Conservation (phyloP, 2,113 vertebrate genomes). For the Acanthochromis polyacanthus region DNA sequence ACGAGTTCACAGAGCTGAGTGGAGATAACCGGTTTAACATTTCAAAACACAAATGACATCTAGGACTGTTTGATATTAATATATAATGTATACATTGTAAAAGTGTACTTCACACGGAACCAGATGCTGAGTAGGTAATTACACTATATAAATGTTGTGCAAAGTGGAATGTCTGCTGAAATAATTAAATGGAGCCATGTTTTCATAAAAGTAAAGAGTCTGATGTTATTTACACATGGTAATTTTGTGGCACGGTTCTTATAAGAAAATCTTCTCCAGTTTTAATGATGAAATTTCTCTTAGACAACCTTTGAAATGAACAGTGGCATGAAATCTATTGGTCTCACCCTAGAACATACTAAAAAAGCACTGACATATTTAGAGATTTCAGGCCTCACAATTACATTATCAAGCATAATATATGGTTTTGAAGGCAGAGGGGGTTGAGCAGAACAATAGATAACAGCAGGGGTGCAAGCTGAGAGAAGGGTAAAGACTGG, state of each 20-base stretch:
- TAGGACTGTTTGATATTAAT: slow-evolving; percentile 48
- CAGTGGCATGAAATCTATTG: neutral
- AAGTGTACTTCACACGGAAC: slow-evolving; percentile 49
- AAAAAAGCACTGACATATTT: neutral
- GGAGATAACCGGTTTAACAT: slow-evolving; percentile 24
- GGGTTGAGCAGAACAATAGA: neutral
- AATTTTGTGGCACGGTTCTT: neutral
- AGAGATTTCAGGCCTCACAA: neutral
- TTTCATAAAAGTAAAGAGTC: slow-evolving; percentile 55
- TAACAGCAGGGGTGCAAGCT: neutral
- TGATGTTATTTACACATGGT: neutral
- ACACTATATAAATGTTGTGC: slow-evolving; percentile 55
- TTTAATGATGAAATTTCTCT: neutral
- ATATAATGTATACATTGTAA: slow-evolving; percentile 51
- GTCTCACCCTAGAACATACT: neutral
- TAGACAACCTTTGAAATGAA: neutral
- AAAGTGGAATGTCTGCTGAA: slow-evolving; percentile 44
- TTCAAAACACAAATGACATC: slow-evolving; percentile 34
- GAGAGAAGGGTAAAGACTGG: slow-evolving; percentile 11
- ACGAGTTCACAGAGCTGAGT: slow-evolving; percentile 4
- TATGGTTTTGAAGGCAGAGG: neutral
- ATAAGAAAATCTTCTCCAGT: neutral
- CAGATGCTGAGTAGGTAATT: slow-evolving; percentile 54
- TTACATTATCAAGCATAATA: neutral
- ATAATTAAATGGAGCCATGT: slow-evolving; percentile 66